Percentiles rank a stretch among this genome's conserved stretches.
phyloP scores from a whole-genome alignment of 2,113 vertebrate species.

The Hemiprocne comata region DNA sequence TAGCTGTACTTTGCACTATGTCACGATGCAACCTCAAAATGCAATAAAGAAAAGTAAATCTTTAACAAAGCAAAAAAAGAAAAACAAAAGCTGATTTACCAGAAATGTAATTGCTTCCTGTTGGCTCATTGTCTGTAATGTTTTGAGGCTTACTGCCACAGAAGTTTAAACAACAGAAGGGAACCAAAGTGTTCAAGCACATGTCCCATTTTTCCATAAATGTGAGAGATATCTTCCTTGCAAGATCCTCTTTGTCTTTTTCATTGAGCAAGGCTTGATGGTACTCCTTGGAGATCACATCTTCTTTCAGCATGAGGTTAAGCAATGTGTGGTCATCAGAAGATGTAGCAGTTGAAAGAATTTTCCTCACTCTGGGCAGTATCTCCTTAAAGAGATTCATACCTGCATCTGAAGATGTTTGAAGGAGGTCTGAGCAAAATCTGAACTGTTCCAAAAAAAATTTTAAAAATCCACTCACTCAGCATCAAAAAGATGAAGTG shows the following conservation, averaged over 20 bases:
- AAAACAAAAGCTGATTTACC: constrained; percentile 38
- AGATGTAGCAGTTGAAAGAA: constrained; percentile 53
- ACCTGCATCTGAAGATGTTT: neutral
- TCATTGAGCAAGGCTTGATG: constrained; percentile 64
- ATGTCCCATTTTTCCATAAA: constrained; percentile 75
- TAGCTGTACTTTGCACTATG: neutral
- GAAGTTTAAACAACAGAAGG: neutral
- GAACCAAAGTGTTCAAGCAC: constrained; percentile 2
- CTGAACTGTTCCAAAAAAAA: neutral
- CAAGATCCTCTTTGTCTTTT: constrained; percentile 73
- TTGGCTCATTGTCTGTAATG: neutral
- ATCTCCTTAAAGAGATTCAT: constrained; percentile 81
- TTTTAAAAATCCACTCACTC: neutral
- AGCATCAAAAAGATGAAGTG: constrained; percentile 72
- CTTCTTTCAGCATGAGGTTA: constrained; percentile 66
- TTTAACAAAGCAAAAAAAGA: neutral
- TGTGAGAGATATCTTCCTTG: constrained; percentile 76
- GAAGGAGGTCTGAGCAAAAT: neutral
- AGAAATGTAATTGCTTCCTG: neutral
- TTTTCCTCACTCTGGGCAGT: constrained; percentile 62
- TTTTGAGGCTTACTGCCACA: neutral
- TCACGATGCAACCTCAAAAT: neutral
- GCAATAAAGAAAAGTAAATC: neutral
- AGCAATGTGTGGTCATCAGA: constrained; percentile 64
- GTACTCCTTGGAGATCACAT: constrained; percentile 78